phyloP scores from a whole-genome alignment of 1,140 invertebrate species.

The Microplitis mediator region DNA sequence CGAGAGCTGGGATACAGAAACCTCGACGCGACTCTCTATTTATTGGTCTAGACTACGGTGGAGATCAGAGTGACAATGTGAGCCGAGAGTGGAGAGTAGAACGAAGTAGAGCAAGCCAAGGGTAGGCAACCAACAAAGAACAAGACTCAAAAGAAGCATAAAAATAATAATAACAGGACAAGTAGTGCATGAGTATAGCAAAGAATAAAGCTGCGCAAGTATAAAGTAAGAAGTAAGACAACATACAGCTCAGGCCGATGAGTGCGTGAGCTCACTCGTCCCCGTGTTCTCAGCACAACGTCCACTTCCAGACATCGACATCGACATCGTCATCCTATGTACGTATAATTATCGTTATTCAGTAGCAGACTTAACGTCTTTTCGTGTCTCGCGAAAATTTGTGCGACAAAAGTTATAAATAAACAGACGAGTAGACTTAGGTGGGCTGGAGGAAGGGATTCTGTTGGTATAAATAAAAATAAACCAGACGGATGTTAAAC shows the following conservation, averaged over 20 bases:
- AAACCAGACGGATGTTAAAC: constrained; percentile 13
- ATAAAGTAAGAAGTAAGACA: no score
- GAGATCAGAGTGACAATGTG: neutral
- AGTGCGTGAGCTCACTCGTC: no score
- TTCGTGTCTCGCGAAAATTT: constrained; percentile 35
- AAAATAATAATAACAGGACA: neutral
- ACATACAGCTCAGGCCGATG: no score
- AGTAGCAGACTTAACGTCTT: neutral
- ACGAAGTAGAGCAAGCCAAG: neutral
- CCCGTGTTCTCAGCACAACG: no score
- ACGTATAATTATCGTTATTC: neutral
- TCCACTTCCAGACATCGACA: neutral
- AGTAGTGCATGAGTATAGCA: no score
- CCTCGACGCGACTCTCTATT: constrained; percentile 22
- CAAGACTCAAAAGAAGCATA: neutral
- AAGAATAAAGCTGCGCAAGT: no score
- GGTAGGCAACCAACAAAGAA: neutral
- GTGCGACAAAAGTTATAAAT: constrained; percentile 41
- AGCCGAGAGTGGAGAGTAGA: no score
- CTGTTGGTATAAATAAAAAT: constrained; percentile 23
- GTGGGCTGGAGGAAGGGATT: neutral
- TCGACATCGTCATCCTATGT: neutral
- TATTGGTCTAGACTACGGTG: constrained; percentile 22
- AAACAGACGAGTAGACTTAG: constrained; percentile 23
- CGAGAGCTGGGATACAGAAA: neutral